Percentiles rank a stretch among this genome's conserved stretches.
These are phyloP conservation scores for Callopanchax toddi DNA, from an alignment of 2,113 vertebrate genomes.

Conservation along the genomic window DNA sequence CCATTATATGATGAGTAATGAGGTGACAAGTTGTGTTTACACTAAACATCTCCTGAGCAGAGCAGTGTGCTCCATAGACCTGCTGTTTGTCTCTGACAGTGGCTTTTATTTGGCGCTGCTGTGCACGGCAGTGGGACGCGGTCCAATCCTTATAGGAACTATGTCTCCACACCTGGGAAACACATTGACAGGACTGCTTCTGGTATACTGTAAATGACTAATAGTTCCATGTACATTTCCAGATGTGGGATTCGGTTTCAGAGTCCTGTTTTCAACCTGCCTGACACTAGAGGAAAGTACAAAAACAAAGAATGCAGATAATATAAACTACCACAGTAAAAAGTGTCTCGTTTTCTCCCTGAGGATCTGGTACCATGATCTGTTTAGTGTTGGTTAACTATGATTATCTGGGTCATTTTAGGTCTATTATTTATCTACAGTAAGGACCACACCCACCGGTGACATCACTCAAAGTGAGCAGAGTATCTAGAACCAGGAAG, in stretches of 20 bases:
- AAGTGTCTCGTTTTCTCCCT: background rate
- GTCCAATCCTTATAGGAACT: constrained; percentile 26
- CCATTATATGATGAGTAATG: constrained; percentile 10
- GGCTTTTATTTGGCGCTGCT: constrained; percentile 41
- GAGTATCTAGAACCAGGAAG: too few species aligned
- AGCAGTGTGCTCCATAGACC: background rate
- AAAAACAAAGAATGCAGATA: constrained; percentile 22
- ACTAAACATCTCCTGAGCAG: constrained; percentile 24
- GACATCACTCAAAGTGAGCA: too few species aligned
- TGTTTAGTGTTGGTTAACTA: too few species aligned
- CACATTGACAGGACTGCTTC: constrained; percentile 39
- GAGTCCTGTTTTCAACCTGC: constrained; percentile 50
- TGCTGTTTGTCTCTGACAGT: constrained; percentile 34
- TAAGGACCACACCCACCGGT: too few species aligned
- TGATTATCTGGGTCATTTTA: background rate
- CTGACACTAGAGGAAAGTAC: constrained; percentile 40
- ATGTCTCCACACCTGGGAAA: constrained; percentile 63
- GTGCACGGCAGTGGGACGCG: background rate
- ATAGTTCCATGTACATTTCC: constrained; percentile 67
- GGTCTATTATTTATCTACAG: too few species aligned
- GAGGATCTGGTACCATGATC: too few species aligned
- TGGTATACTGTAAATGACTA: constrained; percentile 28
- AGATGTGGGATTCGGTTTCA: constrained; percentile 69
- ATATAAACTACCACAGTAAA: constrained; percentile 1
- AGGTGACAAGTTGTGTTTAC: constrained; percentile 28